These are phyloP conservation scores for Diplazon laetatorius DNA, from an alignment of 2,888 invertebrate genomes.

Conservation along the genomic window DNA sequence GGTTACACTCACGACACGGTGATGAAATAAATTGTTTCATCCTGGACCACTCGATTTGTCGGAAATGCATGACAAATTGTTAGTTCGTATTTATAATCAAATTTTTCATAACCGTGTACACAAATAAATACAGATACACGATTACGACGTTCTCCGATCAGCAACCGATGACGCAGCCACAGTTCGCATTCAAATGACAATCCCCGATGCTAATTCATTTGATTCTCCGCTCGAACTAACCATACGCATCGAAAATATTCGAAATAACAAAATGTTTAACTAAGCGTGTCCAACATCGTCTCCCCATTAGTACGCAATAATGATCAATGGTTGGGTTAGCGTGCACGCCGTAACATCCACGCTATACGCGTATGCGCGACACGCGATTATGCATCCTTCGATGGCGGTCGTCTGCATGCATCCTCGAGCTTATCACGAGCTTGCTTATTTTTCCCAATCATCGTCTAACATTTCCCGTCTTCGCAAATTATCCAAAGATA, in stretches of 20 bases:
- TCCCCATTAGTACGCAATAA: constrained; percentile 76
- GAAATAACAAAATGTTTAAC: constrained; percentile 72
- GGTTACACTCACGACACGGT: neutral
- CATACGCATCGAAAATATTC: constrained; percentile 49
- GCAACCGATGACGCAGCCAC: constrained; percentile 22
- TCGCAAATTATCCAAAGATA: too few relatives aligned
- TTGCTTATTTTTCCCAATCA: neutral
- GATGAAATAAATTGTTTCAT: constrained; percentile 13
- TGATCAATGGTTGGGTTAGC: constrained; percentile 75
- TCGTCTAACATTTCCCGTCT: neutral
- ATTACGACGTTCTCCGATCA: neutral
- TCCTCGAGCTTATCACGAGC: neutral
- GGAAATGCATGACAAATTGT: constrained; percentile 30
- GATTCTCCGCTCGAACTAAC: neutral
- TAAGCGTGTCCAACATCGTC: constrained; percentile 75
- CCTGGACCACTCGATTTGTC: constrained; percentile 28
- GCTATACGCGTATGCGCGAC: constrained; percentile 48
- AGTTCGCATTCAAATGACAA: constrained; percentile 43
- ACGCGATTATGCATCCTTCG: constrained; percentile 54
- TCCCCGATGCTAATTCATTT: constrained; percentile 37
- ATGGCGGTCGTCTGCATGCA: constrained; percentile 8
- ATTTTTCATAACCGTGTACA: too few relatives aligned
- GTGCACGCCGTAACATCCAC: constrained; percentile 67
- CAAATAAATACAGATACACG: too few relatives aligned
- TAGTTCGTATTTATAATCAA: too few relatives aligned